These are phyloP conservation scores for Microcebus murinus DNA, from an alignment of 2,113 vertebrate genomes.

Conservation along the genomic window DNA sequence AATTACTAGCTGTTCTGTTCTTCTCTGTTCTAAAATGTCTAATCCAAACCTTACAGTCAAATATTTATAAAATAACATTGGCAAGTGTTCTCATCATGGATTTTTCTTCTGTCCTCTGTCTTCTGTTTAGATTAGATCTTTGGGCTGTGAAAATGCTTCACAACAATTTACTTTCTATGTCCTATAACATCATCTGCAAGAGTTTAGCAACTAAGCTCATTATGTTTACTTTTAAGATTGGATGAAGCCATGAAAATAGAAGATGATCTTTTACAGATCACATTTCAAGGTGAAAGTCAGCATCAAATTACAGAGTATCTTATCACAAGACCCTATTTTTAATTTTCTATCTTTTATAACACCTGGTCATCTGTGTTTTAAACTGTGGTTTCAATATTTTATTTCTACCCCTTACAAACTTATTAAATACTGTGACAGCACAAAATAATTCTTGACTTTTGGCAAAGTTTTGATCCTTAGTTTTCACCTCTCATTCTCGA, in stretches of 20 bases:
- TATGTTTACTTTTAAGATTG: constrained; percentile 28
- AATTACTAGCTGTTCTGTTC: not conserved
- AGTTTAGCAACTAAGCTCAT: not conserved
- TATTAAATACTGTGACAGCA: not conserved
- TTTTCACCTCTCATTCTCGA: not conserved
- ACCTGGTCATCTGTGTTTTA: not conserved
- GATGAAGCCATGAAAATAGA: constrained; percentile 23
- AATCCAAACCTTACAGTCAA: not conserved
- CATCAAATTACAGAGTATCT: not conserved
- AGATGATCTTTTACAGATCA: constrained; percentile 3
- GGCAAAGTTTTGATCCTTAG: not conserved
- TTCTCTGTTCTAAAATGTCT: not conserved
- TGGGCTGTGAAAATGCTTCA: not conserved
- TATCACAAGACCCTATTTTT: not conserved
- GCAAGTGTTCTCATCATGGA: not conserved
- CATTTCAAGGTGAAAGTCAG: constrained; percentile 38
- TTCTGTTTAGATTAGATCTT: not conserved
- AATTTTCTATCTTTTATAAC: not conserved
- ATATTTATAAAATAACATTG: constrained; percentile 21
- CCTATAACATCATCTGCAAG: not conserved
- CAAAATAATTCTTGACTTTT: not conserved
- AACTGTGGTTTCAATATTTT: not conserved
- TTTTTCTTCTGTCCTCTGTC: constrained; percentile 21
- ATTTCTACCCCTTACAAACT: not conserved
- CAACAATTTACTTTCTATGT: constrained; percentile 5